phyloP scores from a whole-genome alignment of 2,113 vertebrate species.

The Scytalopus superciliaris region DNA sequence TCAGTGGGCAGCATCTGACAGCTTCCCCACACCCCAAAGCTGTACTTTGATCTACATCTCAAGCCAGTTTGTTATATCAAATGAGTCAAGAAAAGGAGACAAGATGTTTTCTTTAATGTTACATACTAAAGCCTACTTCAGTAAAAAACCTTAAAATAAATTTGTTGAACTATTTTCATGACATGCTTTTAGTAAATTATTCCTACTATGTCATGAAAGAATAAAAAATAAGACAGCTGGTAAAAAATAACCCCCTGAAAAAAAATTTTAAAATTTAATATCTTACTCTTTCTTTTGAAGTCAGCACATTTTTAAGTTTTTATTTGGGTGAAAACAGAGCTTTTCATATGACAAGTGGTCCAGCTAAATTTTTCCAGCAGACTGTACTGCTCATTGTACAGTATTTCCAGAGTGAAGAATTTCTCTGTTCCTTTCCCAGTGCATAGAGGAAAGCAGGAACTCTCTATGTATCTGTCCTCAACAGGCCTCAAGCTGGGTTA shows the following conservation, averaged over 20 bases:
- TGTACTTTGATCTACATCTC: not conserved
- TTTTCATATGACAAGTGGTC: not conserved
- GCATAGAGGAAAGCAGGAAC: not conserved
- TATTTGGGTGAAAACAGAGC: conserved; percentile 2
- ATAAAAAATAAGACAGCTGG: not conserved
- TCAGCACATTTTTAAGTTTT: not conserved
- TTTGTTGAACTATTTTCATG: not conserved
- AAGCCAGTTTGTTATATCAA: not conserved
- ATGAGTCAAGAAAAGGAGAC: not conserved
- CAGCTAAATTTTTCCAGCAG: conserved; percentile 23
- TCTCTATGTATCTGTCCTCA: not conserved
- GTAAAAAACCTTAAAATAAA: not conserved
- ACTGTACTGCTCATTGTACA: not conserved
- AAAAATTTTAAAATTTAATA: not conserved
- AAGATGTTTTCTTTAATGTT: not conserved
- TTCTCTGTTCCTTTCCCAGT: not conserved
- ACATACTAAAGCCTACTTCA: not conserved
- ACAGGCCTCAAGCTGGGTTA: not conserved
- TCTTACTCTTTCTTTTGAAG: not conserved
- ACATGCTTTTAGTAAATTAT: not conserved
- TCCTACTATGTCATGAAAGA: not conserved
- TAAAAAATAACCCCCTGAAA: not conserved
- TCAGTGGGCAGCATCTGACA: not conserved
- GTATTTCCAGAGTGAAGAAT: not conserved
- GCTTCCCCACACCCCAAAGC: not conserved